Evolutionary conservation across 2,113 vertebrate species (phyloP), one percentile per base, ranked within the genome.

Genomic region (Eolophus roseicapilla): DNA sequence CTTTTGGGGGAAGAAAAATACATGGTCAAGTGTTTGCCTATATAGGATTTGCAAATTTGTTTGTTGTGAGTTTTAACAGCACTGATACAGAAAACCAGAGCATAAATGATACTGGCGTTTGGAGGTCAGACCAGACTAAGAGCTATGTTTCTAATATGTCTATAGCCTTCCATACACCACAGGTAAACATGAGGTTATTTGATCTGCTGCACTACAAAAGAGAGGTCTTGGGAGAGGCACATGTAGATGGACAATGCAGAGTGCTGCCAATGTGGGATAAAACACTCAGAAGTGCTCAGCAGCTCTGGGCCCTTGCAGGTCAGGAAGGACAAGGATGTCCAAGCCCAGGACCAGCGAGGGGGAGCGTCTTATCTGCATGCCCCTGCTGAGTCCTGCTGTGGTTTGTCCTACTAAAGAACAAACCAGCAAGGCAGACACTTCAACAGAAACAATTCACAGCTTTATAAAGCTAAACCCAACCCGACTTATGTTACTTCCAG

Each of bases 91-190:
- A 31, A 68, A 85, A 79, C 7, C 9, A 28, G 17, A 79, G 88
- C 28, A 17, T 24, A n/a, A 49, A 68, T 15, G 1, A 17, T 29
- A 35, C 0, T 0, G 33, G 27, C 0, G 3, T 68, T 70, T 73
- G n/a, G 10, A 11, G 3, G 4, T 29, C 43, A 82, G 50, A 31
- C 11, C 23, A 65, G 68, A 27, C 28, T 75, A 43, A 13, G 21
- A 63, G 7, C 24, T 41, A 35, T 19, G 73, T 67, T 59, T 80
- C 3, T 2, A 84, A 69, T 0, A 49, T 10, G 41, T 43, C 57
- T 84, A 3, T 10, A 57, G 55, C 27, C 46, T 60, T 85, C 43
- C 25, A 65, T 19, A n/a, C 2, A 23, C 7, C 14, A 52, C 10
- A 60, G 33, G 50, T 17, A 37, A 75, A 50, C 23, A 24, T 0